phyloP scores from a whole-genome alignment of 2,113 vertebrate genomes.

The Cyprinus carpio region DNA sequence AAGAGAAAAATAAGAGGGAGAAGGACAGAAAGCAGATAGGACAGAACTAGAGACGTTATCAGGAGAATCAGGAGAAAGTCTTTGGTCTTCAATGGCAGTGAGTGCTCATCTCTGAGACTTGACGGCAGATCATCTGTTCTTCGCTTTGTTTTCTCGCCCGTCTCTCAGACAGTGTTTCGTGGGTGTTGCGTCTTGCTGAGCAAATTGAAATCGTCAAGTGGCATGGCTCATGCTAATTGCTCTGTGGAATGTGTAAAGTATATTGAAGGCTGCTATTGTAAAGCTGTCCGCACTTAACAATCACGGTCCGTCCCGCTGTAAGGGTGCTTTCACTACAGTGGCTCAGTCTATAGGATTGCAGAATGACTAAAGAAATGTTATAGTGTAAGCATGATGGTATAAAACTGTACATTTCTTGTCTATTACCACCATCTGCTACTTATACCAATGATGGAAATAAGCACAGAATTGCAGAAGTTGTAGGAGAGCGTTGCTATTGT shows the following conservation, averaged over 20 bases:
- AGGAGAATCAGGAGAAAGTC: too few species aligned
- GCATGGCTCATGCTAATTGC: constrained; percentile 49
- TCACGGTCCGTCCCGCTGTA: not conserved
- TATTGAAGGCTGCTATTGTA: constrained; percentile 36
- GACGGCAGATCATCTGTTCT: not conserved
- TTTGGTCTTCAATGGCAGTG: too few species aligned
- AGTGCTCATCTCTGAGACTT: too few species aligned
- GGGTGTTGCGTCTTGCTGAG: constrained; percentile 51
- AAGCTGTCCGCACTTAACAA: constrained; percentile 20
- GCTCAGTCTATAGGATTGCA: not conserved
- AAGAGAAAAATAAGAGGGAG: too few species aligned
- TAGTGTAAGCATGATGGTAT: not conserved
- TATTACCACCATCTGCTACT: not conserved
- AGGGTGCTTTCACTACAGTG: not conserved
- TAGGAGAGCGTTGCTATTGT: not conserved
- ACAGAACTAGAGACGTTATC: too few species aligned
- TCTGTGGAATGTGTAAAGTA: constrained; percentile 37
- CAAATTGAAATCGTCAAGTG: constrained; percentile 57
- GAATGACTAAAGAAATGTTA: not conserved
- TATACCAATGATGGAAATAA: not conserved
- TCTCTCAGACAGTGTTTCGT: constrained; percentile 45
- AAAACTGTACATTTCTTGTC: not conserved
- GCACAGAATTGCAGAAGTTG: not conserved
- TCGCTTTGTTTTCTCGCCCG: constrained; percentile 40
- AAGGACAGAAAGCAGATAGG: too few species aligned